Evolutionary conservation across 2,888 invertebrate species (phyloP).

Genomic region (Dendrolimus houi): DNA sequence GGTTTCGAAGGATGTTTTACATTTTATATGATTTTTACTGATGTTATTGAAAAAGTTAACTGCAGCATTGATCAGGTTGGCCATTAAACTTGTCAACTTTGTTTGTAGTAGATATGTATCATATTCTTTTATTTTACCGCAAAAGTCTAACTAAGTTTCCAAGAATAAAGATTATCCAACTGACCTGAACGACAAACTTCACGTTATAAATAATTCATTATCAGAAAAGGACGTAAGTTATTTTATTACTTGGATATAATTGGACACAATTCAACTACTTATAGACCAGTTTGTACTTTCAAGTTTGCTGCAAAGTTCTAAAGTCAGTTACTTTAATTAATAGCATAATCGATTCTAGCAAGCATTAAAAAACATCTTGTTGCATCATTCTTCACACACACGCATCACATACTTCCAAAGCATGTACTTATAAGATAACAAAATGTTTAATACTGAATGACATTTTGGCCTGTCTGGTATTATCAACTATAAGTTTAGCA

Average conservation of each 20-base stretch:
- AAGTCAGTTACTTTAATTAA: neutral
- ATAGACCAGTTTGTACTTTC: neutral
- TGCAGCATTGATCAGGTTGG: no score
- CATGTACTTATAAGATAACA: slow-evolving; percentile 1
- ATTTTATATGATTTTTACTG: no score
- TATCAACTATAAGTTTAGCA: neutral
- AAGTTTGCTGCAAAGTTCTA: neutral
- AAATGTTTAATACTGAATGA: slow-evolving; percentile 8
- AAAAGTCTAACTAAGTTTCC: no score
- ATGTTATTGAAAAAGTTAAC: no score
- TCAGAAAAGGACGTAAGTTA: neutral
- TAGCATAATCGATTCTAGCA: neutral
- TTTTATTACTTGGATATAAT: neutral
- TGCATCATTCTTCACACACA: neutral
- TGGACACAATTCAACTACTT: neutral
- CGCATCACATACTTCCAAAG: neutral
- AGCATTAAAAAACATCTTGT: neutral
- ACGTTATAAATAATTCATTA: neutral
- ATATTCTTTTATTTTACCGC: no score
- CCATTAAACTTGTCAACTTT: no score
- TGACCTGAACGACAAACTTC: neutral
- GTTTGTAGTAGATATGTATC: no score
- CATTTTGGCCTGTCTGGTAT: slow-evolving; percentile 13
- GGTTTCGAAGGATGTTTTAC: no score
- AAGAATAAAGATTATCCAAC: no score